phyloP scores from a whole-genome alignment of 2,797 vertebrate genomes.

The Cirrhinus mrigala region DNA sequence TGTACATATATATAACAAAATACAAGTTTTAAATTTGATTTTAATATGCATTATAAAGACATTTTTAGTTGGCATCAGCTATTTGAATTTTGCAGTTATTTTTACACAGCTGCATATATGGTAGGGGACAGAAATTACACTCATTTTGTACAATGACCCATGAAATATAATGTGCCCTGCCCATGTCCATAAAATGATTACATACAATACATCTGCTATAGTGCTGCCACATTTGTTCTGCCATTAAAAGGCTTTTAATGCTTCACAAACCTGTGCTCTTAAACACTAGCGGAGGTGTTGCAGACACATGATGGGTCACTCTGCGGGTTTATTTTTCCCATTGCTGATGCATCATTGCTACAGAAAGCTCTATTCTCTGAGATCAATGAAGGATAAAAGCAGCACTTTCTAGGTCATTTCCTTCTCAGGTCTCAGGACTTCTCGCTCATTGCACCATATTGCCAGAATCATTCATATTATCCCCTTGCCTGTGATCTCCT shows the following conservation, averaged over 20 bases:
- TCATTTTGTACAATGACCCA: conserved; percentile 11
- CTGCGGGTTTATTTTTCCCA: conserved; percentile 22
- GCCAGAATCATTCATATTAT: conserved; percentile 19
- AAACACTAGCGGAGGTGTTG: conserved; percentile 36
- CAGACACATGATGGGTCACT: conserved; percentile 26
- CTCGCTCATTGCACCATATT: conserved; percentile 22
- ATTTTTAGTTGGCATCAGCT: not conserved
- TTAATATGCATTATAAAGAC: not conserved
- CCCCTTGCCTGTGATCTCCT: not conserved
- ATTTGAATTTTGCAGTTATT: not conserved
- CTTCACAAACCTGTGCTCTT: conserved; percentile 21
- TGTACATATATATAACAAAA: not conserved
- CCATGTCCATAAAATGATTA: conserved; percentile 15
- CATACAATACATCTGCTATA: conserved; percentile 1
- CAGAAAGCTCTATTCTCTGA: conserved; percentile 42
- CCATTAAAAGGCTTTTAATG: conserved; percentile 48
- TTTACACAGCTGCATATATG: not conserved
- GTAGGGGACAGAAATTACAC: not conserved
- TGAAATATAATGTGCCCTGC: conserved; percentile 18
- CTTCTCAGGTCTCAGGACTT: conserved; percentile 32
- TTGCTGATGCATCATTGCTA: conserved; percentile 38
- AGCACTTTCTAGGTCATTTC: conserved; percentile 41
- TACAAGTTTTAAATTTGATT: not conserved
- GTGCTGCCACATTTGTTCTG: conserved; percentile 7
- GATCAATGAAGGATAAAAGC: conserved; percentile 49